These are phyloP conservation scores for Bucco capensis DNA, from an alignment of 2,113 vertebrate genomes.

Conservation along the genomic window DNA sequence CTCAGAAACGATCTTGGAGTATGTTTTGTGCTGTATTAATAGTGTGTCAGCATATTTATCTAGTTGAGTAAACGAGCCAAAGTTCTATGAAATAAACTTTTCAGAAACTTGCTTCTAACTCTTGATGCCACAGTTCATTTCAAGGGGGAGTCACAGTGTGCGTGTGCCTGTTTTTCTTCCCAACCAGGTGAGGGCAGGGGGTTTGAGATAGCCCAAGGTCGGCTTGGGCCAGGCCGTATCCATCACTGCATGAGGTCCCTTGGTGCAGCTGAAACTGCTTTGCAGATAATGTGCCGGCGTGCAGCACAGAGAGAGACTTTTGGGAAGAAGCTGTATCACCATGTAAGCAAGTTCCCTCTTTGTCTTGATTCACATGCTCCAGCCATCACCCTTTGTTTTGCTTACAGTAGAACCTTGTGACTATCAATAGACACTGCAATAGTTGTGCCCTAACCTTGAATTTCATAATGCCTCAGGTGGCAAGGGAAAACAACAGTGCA, in stretches of 20 bases:
- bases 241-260: conserved; percentile 92
- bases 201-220: conserved; percentile 90
- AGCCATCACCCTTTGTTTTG: not conserved
- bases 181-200: conserved; percentile 86
- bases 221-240: conserved; percentile 87
- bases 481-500: not conserved
- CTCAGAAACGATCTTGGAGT: not conserved
- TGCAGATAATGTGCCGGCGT: conserved; percentile 84
- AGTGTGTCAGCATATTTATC: too few relatives aligned
- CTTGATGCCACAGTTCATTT: not conserved
- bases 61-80: not conserved
- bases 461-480: not conserved
- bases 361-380: not conserved
- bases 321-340: conserved; percentile 84
- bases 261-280: conserved; percentile 78
- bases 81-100: not conserved
- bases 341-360: conserved; percentile 71
- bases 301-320: conserved; percentile 79
- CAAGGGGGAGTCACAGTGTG: not conserved
- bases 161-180: not conserved
- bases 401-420: not conserved
- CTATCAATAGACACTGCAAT: not conserved
- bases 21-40: not conserved
- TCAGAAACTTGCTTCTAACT: not conserved
- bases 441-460: not conserved